Evolutionary conservation across 1,140 invertebrate species (phyloP), one percentile per base, ranked within the genome.

Genomic region (Conus ventricosus): DNA sequence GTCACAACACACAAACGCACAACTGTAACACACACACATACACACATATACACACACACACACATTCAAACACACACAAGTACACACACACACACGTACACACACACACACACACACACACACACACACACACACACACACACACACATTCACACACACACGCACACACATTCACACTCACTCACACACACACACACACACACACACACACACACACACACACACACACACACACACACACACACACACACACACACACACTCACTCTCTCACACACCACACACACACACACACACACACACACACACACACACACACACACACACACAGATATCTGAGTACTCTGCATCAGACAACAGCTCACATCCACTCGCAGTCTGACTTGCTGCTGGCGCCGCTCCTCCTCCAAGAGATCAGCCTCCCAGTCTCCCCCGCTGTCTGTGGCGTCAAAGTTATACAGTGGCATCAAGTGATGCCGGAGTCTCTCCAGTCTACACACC

Each of bases 381-480:
- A 89, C 84, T 82, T 89, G 88, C 83, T 90, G 87, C 87, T 88
- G 83, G 27, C 85, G 83, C 75, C 87, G 71, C 25, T 91, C 90
- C 76, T 95, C 95, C 90, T 95, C 95, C n/a, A 96, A 89, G 11
- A 97, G 93, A 92, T 96, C 96, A 17, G 96, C 96, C 92, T 97
- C 96, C 96, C 96, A 96, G 85, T 97, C 96, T 95, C 96, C 96
- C 93, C 96, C 96, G 89, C 96, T 96, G 95, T 96, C 96, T 54
- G 95, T 95, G 76, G 96, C 96, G 91, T 97, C 96, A 95, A 97
- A 97, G 91, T 96, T 96, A 90, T 97, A 97, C 89, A 97, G 93
- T n/a, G 96, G 96, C 96, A 97, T 96, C 23, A 97, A 92, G 92
- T 96, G 96, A 91, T 97, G 96, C 27, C 96, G 94, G 20, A 97